Conservation (phyloP, 2,888 invertebrate genomes). For the Keiferia lycopersicella region DNA sequence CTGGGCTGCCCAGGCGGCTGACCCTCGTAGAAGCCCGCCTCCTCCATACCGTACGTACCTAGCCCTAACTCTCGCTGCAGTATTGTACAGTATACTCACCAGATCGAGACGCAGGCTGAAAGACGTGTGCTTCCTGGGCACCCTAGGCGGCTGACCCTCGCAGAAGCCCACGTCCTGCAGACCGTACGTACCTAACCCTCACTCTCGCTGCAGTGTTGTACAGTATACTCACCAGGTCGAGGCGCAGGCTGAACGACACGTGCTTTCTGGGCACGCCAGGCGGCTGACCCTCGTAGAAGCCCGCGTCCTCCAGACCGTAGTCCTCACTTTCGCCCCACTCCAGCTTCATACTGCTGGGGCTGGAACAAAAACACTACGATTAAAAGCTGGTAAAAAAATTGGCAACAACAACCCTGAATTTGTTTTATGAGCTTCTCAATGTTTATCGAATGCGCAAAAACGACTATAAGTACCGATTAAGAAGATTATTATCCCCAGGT, state of each 20-base stretch:
- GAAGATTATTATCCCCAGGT: no score
- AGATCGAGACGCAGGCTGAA: constrained; percentile 73
- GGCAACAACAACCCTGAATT: background rate
- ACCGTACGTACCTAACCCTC: constrained; percentile 85
- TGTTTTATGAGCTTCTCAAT: no score
- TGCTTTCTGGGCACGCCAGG: constrained; percentile 69
- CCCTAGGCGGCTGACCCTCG: constrained; percentile 77
- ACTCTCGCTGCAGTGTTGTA: constrained; percentile 71
- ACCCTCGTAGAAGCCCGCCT: constrained; percentile 86
- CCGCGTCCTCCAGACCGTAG: constrained; percentile 86
- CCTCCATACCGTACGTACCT: constrained; percentile 86
- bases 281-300: constrained; percentile 84
- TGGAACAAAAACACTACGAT: constrained; percentile 43
- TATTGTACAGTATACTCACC: constrained; percentile 62
- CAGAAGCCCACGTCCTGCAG: constrained; percentile 87
- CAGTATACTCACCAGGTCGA: constrained; percentile 64
- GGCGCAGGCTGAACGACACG: constrained; percentile 73
- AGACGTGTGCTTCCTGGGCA: constrained; percentile 74
- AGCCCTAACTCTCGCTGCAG: constrained; percentile 83
- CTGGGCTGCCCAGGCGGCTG: constrained; percentile 67
- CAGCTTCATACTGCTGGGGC: constrained; percentile 83
- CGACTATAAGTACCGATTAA: no score
- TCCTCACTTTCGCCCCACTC: constrained; percentile 83
- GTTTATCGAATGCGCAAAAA: no score
- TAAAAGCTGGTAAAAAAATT: background rate